phyloP scores from a whole-genome alignment of 2,888 invertebrate genomes.

The Lepidochitona cinerea region DNA sequence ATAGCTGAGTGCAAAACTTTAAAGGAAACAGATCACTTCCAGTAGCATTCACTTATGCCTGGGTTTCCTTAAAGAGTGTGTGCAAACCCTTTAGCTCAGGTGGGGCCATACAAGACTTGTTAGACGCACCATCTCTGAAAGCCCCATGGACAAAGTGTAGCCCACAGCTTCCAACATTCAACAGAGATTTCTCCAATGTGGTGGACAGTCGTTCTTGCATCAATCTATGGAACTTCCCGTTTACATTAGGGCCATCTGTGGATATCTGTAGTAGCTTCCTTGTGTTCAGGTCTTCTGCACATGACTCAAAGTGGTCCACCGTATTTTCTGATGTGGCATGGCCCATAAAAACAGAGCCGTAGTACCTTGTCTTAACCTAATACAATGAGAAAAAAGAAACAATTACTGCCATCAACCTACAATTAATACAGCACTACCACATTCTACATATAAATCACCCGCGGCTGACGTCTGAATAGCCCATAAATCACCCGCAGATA shows the following conservation, averaged over 20 bases:
- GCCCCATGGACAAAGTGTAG: slow-evolving; percentile 54
- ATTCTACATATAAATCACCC: too few relatives aligned
- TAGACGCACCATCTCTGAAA: slow-evolving; percentile 45
- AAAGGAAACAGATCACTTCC: neutral
- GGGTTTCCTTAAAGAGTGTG: slow-evolving; percentile 14
- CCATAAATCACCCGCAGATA: too few relatives aligned
- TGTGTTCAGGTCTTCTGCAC: neutral
- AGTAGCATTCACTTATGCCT: slow-evolving; percentile 12
- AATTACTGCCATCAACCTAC: too few relatives aligned
- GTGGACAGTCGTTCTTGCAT: neutral
- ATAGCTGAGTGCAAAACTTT: slow-evolving; percentile 16
- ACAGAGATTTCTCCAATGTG: neutral
- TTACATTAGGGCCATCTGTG: neutral
- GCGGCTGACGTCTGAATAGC: too few relatives aligned
- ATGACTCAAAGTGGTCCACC: neutral
- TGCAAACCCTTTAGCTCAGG: neutral
- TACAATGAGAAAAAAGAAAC: neutral
- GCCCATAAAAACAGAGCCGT: neutral
- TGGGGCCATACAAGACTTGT: slow-evolving; percentile 31
- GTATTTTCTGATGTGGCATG: neutral
- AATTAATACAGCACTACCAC: too few relatives aligned
- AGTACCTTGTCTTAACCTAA: neutral
- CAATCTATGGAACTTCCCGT: neutral
- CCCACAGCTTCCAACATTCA: slow-evolving; percentile 37
- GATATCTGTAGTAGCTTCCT: neutral